Conservation (phyloP, 2,797 vertebrate genomes). For the Chromis chromis region DNA sequence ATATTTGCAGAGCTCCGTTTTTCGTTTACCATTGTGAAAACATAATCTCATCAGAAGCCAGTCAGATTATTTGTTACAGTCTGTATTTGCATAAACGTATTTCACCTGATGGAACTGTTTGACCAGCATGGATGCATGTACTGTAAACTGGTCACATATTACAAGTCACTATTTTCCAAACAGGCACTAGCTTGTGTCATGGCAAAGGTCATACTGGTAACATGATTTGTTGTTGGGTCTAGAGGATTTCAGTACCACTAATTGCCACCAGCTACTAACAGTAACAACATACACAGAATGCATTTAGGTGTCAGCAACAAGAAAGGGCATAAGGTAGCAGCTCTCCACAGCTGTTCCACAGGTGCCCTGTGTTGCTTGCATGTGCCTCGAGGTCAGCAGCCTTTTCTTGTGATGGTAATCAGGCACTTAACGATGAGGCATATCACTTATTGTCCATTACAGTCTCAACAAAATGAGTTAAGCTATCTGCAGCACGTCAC, state of each 20-base stretch:
- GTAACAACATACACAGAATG: background rate
- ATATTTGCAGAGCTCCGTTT: background rate
- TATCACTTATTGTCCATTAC: background rate
- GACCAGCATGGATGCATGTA: background rate
- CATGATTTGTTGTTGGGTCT: background rate
- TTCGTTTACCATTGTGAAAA: background rate
- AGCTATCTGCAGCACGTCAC: background rate
- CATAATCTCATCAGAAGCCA: background rate
- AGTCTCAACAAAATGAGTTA: slow-evolving; percentile 4
- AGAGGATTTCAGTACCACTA: background rate
- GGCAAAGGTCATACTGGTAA: background rate
- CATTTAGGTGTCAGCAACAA: background rate
- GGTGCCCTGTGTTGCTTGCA: background rate
- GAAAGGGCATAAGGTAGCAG: too few relatives aligned
- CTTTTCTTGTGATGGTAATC: background rate
- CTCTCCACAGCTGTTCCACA: too few relatives aligned
- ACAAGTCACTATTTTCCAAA: background rate
- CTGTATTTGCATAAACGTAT: background rate
- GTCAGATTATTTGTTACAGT: background rate
- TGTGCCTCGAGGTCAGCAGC: background rate
- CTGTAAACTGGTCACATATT: background rate
- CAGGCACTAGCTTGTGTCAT: too few relatives aligned
- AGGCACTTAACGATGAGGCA: background rate
- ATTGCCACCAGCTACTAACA: background rate
- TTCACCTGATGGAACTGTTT: background rate